Evolutionary conservation across 2,797 vertebrate genomes (phyloP).

Genomic region (Halcyon leucocephala): DNA sequence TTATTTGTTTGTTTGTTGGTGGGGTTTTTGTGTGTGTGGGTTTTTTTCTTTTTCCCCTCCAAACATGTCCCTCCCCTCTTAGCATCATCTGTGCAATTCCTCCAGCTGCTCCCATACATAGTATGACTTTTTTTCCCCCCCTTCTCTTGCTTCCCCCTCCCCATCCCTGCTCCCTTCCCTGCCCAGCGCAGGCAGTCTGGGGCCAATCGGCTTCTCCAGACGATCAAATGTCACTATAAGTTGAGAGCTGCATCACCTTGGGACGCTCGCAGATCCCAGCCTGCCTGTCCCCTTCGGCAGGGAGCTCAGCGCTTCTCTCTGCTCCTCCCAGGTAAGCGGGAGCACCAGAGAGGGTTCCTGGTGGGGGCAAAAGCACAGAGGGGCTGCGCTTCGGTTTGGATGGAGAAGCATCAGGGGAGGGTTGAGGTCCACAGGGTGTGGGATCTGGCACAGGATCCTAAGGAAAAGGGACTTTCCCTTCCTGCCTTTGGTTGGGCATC

Average conservation of each 20-base stretch:
- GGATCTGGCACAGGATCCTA: neutral
- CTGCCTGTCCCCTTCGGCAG: constrained; percentile 78
- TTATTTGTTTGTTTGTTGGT: constrained; percentile 30
- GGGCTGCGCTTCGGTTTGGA: neutral
- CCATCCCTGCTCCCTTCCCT: neutral
- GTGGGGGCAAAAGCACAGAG: neutral
- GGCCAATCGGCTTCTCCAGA: constrained; percentile 86
- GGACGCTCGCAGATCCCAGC: constrained; percentile 71
- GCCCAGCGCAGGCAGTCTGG: constrained; percentile 9
- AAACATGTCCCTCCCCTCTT: constrained; percentile 82
- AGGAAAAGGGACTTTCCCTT: neutral
- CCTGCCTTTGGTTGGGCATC: neutral
- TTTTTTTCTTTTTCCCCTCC: constrained; percentile 7
- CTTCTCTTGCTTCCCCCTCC: neutral
- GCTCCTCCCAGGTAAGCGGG: constrained; percentile 82
- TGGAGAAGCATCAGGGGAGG: neutral
- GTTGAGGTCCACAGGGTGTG: neutral
- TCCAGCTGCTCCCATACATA: constrained; percentile 85
- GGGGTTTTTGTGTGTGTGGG: too few species aligned
- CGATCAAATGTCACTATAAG: constrained; percentile 91
- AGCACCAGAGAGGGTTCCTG: neutral
- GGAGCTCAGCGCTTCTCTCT: constrained; percentile 82
- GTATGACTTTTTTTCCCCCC: constrained; percentile 67
- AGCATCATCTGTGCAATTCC: constrained; percentile 81
- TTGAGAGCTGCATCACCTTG: constrained; percentile 79